These are phyloP conservation scores for Lathronympha strigana DNA, from an alignment of 2,888 invertebrate genomes.

Conservation along the genomic window DNA sequence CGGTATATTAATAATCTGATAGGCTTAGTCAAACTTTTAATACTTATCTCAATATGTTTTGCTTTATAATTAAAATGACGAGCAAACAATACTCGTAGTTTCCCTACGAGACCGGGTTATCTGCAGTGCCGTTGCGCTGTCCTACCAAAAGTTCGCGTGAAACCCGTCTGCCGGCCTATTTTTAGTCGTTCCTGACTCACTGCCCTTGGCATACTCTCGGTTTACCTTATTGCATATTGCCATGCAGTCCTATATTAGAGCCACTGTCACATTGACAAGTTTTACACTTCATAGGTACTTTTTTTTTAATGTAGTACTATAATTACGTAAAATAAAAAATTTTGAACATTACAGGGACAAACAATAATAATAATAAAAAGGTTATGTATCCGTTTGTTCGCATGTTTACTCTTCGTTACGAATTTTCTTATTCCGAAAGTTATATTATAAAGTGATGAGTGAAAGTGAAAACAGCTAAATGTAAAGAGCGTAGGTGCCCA, in stretches of 20 bases:
- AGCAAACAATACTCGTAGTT: conserved; percentile 1
- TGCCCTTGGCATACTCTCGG: conserved; percentile 29
- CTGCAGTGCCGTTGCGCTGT: not conserved
- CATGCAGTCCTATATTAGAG: not conserved
- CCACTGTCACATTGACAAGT: not conserved
- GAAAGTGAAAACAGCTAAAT: no score
- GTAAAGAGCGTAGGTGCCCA: no score
- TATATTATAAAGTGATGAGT: no score
- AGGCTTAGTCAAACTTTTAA: no score
- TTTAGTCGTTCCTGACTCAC: conserved; percentile 25
- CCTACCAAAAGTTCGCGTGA: conserved; percentile 10
- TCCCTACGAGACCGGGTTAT: not conserved
- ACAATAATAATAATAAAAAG: no score
- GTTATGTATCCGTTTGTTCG: no score
- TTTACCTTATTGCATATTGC: conserved; percentile 8
- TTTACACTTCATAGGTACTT: not conserved
- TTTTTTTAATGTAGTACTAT: not conserved
- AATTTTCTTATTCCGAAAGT: no score
- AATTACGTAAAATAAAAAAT: no score
- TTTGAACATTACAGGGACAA: no score
- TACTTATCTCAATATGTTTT: not conserved
- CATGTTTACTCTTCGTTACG: no score
- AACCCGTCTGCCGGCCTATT: conserved; percentile 27
- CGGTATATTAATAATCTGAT: no score
- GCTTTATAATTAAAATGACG: not conserved